A percentile compares a stretch with the other conserved stretches of the same genome.
Evolutionary conservation across 2,888 invertebrate species (phyloP).

Genomic region (Penaeus monodon): DNA sequence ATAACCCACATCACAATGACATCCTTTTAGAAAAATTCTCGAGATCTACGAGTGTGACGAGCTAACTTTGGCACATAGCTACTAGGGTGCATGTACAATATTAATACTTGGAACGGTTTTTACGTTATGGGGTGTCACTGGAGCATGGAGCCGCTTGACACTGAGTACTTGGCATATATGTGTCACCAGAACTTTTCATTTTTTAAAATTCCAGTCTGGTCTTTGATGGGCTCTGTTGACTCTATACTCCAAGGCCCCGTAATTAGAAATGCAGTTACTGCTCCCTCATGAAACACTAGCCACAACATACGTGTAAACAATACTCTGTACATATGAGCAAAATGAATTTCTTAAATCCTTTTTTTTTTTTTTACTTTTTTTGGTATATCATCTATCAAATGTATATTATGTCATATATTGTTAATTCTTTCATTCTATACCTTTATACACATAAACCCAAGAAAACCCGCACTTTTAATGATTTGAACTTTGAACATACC

Average conservation of each 20-base stretch:
- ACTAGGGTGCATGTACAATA: conserved; percentile 47
- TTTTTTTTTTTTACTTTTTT: no score
- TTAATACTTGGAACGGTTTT: conserved; percentile 58
- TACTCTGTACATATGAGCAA: conserved; percentile 61
- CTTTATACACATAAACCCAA: conserved; percentile 40
- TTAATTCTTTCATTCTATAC: conserved; percentile 26
- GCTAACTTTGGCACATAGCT: conserved; percentile 59
- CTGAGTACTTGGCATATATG: no score
- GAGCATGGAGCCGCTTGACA: conserved; percentile 11
- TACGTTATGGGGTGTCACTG: no score
- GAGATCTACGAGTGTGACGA: conserved; percentile 54
- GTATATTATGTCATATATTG: conserved; percentile 43
- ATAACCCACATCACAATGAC: conserved; percentile 33
- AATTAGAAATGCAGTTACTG: conserved; percentile 34
- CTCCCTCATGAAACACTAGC: conserved; percentile 32
- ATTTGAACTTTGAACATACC: conserved; percentile 55
- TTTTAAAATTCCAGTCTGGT: conserved; percentile 7
- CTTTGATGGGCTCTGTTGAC: no score
- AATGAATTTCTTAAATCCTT: conserved; percentile 38
- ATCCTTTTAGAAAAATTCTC: conserved; percentile 45
- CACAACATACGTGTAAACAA: conserved; percentile 48
- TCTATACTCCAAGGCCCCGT: no score
- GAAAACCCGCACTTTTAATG: conserved; percentile 41
- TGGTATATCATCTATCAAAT: conserved; percentile 6
- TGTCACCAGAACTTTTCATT: conserved; percentile 2